Evolutionary conservation across 2,888 invertebrate species (phyloP).

Genomic region (Drosophila ustulata): DNA sequence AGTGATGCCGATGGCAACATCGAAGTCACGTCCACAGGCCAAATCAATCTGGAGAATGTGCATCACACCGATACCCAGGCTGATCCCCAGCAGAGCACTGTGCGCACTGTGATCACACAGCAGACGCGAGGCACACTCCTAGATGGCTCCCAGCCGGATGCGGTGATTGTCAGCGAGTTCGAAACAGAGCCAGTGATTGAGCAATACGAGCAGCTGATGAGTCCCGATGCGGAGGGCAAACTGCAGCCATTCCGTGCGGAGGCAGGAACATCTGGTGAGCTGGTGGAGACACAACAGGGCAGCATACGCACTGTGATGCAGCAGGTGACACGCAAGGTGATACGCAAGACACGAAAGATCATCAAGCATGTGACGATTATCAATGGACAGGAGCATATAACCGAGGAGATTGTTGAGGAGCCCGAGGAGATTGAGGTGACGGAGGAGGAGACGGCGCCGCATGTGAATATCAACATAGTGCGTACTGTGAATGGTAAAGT

Average conservation of each 20-base stretch:
- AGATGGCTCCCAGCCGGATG: conserved; percentile 76
- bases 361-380: conserved; percentile 91
- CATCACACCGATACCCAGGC: conserved; percentile 79
- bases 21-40: conserved; percentile 86
- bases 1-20: conserved; percentile 87
- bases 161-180: conserved; percentile 75
- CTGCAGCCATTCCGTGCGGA: conserved; percentile 83
- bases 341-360: conserved; percentile 90
- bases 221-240: conserved; percentile 77
- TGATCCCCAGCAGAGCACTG: conserved; percentile 87
- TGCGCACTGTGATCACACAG: conserved; percentile 84
- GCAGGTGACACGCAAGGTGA: conserved; percentile 92
- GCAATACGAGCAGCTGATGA: conserved; percentile 74
- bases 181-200: conserved; percentile 83
- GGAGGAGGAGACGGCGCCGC: conserved; percentile 81
- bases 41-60: conserved; percentile 88
- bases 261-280: conserved; percentile 32
- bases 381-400: conserved; percentile 93
- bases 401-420: conserved; percentile 93
- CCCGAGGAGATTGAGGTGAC: conserved; percentile 87
- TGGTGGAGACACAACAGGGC: conserved; percentile 58
- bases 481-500: conserved; percentile 86
- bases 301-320: conserved; percentile 91
- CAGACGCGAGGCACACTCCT: conserved; percentile 74
- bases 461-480: conserved; percentile 86